Percentiles rank a stretch among this genome's conserved stretches.
Conservation (phyloP, 2,888 invertebrate species). For the Leistus spinibarbis region DNA sequence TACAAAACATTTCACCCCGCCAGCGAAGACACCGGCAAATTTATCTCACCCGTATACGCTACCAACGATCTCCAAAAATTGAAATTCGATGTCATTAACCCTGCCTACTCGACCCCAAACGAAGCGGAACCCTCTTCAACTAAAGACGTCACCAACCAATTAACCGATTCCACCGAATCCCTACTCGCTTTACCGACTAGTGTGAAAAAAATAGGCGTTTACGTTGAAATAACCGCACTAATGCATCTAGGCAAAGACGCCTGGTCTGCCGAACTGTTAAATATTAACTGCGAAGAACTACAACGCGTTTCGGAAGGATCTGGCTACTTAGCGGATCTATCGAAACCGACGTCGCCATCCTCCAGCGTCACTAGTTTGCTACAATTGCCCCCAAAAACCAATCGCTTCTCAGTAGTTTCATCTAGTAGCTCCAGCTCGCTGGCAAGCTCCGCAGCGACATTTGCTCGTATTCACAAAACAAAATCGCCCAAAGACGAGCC, state of each 20-base stretch:
- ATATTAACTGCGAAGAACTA: slow-evolving; percentile 31
- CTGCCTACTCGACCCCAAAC: slow-evolving; percentile 23
- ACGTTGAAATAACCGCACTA: slow-evolving; percentile 35
- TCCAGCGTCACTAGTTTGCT: slow-evolving; percentile 25
- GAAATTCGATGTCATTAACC: neutral
- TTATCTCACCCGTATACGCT: slow-evolving; percentile 14
- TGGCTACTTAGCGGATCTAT: slow-evolving; percentile 40
- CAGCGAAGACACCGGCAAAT: slow-evolving; percentile 10
- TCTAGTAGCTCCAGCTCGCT: slow-evolving; percentile 40
- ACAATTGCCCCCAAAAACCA: slow-evolving; percentile 21
- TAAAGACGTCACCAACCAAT: neutral
- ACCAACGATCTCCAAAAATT: neutral
- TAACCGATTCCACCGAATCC: slow-evolving; percentile 11
- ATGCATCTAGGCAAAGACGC: slow-evolving; percentile 21
- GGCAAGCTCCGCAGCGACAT: slow-evolving; percentile 39
- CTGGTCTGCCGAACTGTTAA: slow-evolving; percentile 24
- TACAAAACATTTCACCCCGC: neutral
- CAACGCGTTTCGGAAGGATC: slow-evolving; percentile 25
- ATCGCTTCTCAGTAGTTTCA: slow-evolving; percentile 38
- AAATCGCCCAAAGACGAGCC: slow-evolving; percentile 1
- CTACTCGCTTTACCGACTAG: slow-evolving; percentile 10
- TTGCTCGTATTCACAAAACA: slow-evolving; percentile 22
- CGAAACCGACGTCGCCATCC: slow-evolving; percentile 40
- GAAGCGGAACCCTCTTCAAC: neutral
- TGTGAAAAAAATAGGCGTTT: slow-evolving; percentile 29